Evolutionary conservation across 2,888 invertebrate genomes (phyloP), one percentile per base, ranked within the genome.

Genomic region (Heliconius ethilla): DNA sequence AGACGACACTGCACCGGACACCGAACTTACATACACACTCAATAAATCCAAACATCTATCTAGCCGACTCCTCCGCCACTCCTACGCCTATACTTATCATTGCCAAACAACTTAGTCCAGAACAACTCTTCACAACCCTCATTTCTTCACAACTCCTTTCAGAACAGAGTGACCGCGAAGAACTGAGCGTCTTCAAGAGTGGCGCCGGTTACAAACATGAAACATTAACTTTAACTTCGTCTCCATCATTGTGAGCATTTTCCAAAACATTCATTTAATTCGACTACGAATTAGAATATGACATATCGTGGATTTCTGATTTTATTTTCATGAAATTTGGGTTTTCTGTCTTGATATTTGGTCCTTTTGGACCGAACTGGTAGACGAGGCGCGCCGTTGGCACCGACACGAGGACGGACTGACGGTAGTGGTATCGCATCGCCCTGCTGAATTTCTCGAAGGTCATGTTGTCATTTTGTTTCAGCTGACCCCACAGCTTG

Each of bases 361-460:
- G 96, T 2, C 97, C 97, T 82, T 97, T 97, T 81, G 96, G 96
- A 0, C 97, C 97, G 90, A 97, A 97, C 89, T 97, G 96, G 92
- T 97, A 97, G 74, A 97, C 97, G 81, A 97, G 94, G 75, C 97
- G 95, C 66, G 96, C 95, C 18, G 97, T 97, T 78, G 96, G 95
- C 15, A 97, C 97, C 6, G 97, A 97, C 75, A 96, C 95, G 77
- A 97, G 95, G 33, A 97, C 97, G 83, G 96, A 92, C 85, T 96
- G 96, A 86, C 96, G 96, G 93, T 97, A 97, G 90, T 97, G 97
- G 90, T 97, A 97, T 89, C 97, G 96, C 97, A 98, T 97, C 25
- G 98, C 98, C 81, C 98, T 92, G 90, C 98, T 98, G 86, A 98
- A 96, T 91, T 98, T 98, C 89, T 98, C 98, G 87, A 98, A 98